These are phyloP conservation scores for Porites australiensis DNA, from an alignment of 64 coral and sea anemone species.

Conservation along the genomic window DNA sequence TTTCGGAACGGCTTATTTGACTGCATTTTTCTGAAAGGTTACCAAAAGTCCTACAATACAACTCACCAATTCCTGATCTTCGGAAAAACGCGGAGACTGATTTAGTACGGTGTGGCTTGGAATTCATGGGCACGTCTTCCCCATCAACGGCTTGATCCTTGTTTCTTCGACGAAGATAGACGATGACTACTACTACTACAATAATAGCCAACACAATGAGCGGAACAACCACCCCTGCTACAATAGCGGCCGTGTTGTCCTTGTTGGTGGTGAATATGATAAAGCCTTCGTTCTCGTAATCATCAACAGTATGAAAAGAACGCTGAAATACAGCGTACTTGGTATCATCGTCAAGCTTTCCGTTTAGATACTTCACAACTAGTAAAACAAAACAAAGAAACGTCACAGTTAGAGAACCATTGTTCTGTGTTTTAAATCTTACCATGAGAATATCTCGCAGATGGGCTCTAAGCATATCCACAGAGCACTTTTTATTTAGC, in stretches of 20 bases:
- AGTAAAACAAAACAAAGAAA: not conserved
- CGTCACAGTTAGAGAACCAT: not conserved
- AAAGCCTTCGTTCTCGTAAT: not conserved
- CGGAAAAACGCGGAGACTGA: not conserved
- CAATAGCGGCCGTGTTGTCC: not conserved
- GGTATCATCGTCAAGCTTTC: constrained; percentile 8
- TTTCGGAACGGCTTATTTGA: no score
- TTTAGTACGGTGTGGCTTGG: not conserved
- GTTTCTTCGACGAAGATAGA: constrained; percentile 32
- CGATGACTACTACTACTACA: not conserved
- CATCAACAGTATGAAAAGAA: not conserved
- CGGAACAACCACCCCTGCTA: not conserved
- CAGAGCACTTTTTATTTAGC: no score
- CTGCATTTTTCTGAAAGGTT: no score
- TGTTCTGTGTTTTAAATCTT: no score
- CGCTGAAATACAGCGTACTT: constrained; percentile 27
- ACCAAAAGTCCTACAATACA: no score
- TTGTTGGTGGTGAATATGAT: not conserved
- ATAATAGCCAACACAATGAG: not conserved
- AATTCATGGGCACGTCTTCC: not conserved
- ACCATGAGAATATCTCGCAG: no score
- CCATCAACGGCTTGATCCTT: no score
- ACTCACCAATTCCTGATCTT: not conserved
- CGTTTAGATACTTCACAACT: not conserved
- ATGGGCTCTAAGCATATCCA: no score